Evolutionary conservation across 64 coral and sea anemone species (phyloP).

Genomic region (Pocillopora damicornis): DNA sequence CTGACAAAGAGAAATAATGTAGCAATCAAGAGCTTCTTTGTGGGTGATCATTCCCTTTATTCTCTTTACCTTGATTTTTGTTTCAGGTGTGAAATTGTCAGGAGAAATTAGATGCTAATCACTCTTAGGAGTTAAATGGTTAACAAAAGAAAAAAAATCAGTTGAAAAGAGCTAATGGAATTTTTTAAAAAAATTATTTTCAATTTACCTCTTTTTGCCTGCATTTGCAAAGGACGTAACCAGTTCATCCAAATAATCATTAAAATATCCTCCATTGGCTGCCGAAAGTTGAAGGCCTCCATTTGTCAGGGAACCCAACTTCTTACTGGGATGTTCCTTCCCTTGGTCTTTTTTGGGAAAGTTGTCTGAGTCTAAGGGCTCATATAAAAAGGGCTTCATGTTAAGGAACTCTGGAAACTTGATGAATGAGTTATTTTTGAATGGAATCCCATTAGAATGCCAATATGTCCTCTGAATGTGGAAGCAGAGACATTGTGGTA

Average conservation of each 20-base stretch:
- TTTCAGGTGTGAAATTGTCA: too few species aligned
- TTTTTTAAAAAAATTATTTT: not conserved
- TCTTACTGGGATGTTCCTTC: not conserved
- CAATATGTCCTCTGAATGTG: slow-evolving; percentile 95
- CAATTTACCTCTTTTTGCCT: not conserved
- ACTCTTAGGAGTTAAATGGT: not conserved
- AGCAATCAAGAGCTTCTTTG: too few species aligned
- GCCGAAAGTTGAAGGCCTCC: not conserved
- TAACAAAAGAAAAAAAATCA: not conserved
- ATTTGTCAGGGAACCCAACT: not conserved
- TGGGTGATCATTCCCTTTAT: too few species aligned
- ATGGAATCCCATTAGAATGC: slow-evolving; percentile 83
- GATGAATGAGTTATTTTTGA: slow-evolving; percentile 75
- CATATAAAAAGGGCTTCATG: slow-evolving; percentile 78
- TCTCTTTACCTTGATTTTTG: too few species aligned
- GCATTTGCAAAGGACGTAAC: not conserved
- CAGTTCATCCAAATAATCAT: slow-evolving; percentile 28
- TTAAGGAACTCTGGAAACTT: slow-evolving; percentile 80
- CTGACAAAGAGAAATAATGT: too few species aligned
- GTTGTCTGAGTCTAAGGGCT: slow-evolving; percentile 13
- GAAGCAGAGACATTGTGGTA: slow-evolving; percentile 85
- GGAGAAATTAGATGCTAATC: too few species aligned
- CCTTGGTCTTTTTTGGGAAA: not conserved
- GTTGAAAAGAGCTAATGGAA: not conserved
- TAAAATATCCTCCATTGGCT: not conserved